Conservation (phyloP, 1,140 invertebrate genomes). For the Hypsibius dujardini region DNA sequence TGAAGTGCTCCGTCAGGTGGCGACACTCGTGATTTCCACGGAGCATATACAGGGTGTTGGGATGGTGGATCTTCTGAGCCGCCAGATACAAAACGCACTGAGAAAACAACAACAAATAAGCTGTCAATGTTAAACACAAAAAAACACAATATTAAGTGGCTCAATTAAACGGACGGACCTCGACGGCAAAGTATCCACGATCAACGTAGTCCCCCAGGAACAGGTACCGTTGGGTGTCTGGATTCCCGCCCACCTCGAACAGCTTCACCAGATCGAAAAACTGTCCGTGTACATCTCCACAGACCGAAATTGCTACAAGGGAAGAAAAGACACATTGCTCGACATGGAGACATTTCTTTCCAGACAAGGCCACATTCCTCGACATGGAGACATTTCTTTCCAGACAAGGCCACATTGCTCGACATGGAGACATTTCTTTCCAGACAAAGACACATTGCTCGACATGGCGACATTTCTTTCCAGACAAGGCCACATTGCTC, state of each 20-base stretch:
- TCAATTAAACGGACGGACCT: conserved; percentile 44
- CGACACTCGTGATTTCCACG: conserved; percentile 99
- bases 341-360: too few relatives aligned
- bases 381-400: too few relatives aligned
- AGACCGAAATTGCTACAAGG: conserved; percentile 49
- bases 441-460: too few relatives aligned
- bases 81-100: conserved; percentile 98
- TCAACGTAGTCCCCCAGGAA: conserved; percentile 99
- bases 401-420: too few relatives aligned
- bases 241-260: conserved; percentile 96
- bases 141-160: too few relatives aligned
- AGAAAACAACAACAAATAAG: conserved; percentile 31
- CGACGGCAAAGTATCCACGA: conserved; percentile 99
- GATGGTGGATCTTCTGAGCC: conserved; percentile 97
- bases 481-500: too few relatives aligned
- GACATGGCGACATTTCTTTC: too few relatives aligned
- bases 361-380: too few relatives aligned
- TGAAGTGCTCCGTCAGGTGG: conserved; percentile 99
- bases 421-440: too few relatives aligned
- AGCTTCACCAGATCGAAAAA: conserved; percentile 99
- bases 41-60: conserved; percentile 91
- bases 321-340: too few relatives aligned
- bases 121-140: too few relatives aligned
- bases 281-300: conserved; percentile 98
- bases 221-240: conserved; percentile 95